Evolutionary conservation across 1,140 invertebrate genomes (phyloP).

Genomic region (Macrostomum lignano): DNA sequence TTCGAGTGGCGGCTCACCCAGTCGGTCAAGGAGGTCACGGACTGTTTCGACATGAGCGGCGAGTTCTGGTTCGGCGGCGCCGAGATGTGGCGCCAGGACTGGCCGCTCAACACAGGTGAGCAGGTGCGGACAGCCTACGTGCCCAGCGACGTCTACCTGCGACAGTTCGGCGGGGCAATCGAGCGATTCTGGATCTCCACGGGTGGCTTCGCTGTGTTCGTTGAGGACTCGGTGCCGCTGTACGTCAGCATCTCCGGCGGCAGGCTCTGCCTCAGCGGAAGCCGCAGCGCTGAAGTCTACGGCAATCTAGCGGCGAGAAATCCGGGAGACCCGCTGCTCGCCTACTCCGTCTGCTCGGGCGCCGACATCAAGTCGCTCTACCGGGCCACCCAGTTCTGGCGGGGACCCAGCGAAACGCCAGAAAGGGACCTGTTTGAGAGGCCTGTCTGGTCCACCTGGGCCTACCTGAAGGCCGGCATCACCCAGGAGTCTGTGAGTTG

Average conservation of each 20-base stretch:
- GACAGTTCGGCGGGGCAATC: slow-evolving; percentile 5
- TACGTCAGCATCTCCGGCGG: slow-evolving; percentile 13
- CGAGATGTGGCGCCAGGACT: slow-evolving; percentile 18
- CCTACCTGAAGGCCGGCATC: no score
- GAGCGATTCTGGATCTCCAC: slow-evolving; percentile 18
- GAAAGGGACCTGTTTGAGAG: no score
- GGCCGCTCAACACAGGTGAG: slow-evolving; percentile 22
- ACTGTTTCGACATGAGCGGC: slow-evolving; percentile 12
- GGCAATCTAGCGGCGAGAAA: slow-evolving; percentile 3
- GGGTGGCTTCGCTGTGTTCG: slow-evolving; percentile 14
- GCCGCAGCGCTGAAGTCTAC: slow-evolving; percentile 3
- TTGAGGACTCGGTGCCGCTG: slow-evolving; percentile 13
- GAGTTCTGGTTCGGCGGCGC: slow-evolving; percentile 22
- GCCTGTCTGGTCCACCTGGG: no score
- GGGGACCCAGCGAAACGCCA: no score
- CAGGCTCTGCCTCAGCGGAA: slow-evolving; percentile 12
- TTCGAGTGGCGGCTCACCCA: no score
- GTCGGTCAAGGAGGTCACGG: no score
- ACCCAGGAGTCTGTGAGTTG: no score
- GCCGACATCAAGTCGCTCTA: no score
- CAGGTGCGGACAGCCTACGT: slow-evolving; percentile 1
- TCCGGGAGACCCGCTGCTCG: no score
- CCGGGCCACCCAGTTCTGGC: no score
- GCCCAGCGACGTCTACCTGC: neutral
- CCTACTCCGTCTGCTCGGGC: no score